phyloP scores from a whole-genome alignment of 2,113 vertebrate species.

The Catharus fuscescens region DNA sequence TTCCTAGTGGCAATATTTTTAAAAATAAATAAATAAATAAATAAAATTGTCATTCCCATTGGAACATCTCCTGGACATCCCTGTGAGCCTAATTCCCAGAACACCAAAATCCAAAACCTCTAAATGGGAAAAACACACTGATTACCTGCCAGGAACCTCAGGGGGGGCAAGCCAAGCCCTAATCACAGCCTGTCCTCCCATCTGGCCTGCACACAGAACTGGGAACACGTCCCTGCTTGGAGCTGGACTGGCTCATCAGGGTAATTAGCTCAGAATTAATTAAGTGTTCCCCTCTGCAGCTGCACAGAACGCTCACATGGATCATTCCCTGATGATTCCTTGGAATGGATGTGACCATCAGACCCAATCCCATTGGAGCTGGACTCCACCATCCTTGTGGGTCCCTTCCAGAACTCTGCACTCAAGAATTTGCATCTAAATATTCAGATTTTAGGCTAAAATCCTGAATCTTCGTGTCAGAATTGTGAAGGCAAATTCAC shows the following conservation, averaged over 20 bases:
- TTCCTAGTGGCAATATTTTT: not conserved
- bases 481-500: not conserved
- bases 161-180: slow-evolving; percentile 39
- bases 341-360: not conserved
- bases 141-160: slow-evolving; percentile 67
- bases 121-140: slow-evolving; percentile 30
- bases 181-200: slow-evolving; percentile 52
- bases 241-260: slow-evolving; percentile 71
- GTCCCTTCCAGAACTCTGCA: accelerated
- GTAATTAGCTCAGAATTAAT: slow-evolving; percentile 77
- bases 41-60: not conserved
- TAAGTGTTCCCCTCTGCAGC: slow-evolving; percentile 67
- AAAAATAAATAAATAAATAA: not conserved
- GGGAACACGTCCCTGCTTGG: slow-evolving; percentile 60
- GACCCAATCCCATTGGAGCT: not conserved
- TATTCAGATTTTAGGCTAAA: not conserved
- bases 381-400: not conserved
- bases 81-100: slow-evolving; percentile 24
- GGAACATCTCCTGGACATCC: slow-evolving; percentile 35
- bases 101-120: not conserved
- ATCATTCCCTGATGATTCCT: slow-evolving; percentile 9
- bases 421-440: not conserved
- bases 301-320: slow-evolving; percentile 47
- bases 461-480: not conserved
- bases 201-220: slow-evolving; percentile 72